Base-by-base conservation (phyloP, 2,888 invertebrate species). In the Monoplex corrugatus region DNA sequence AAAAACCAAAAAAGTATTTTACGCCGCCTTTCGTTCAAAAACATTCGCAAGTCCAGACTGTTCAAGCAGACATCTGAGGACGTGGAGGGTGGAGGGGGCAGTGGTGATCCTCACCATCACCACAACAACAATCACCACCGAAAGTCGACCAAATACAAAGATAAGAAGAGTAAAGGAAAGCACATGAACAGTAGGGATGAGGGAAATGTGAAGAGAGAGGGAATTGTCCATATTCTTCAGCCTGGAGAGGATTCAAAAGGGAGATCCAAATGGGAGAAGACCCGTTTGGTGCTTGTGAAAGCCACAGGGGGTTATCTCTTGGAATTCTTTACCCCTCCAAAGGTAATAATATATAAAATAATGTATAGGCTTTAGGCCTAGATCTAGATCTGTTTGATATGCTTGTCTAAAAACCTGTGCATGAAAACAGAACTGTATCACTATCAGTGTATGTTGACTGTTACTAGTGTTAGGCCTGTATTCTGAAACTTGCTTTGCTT, bases 1-100 rank as follows among this genome's bases (percentile, higher is more conserved):
- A 92, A 92, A 82, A 90, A 89, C 13, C 90, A 98, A 93, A 98
- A 98, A 95, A 98, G 98, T 3, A 98, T 98, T 91, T 95, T 96
- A 89, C 93, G 95, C 78, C 93, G 98, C 93, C 97, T 99, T 91
- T 98, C 98, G 44, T 91, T 92, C 86, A 91, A 90, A 89, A 92
- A 90, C 63, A 91, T 92, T 89, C 82, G 90, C 57, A 97, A 98
- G 75, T 92, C 94, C 86, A 93, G 94, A 90, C 97, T 98, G 84
- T 98, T 99, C 95, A 98, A 98, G 95, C 98, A 98, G 94, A 97
- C 98, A 95, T 98, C 98, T 32, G 98, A 99, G 93, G 98, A 98
- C 94, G 97, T 97, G 0, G 98, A 98, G 94, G 96, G 98, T 32
- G 94, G 95, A 2, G 72, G 43, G 40, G 78, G 40, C 23, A 43